Evolutionary conservation across 2,888 invertebrate species (phyloP), one percentile per base, ranked within the genome.

Genomic region (Spatulosminthurus flaviceps): DNA sequence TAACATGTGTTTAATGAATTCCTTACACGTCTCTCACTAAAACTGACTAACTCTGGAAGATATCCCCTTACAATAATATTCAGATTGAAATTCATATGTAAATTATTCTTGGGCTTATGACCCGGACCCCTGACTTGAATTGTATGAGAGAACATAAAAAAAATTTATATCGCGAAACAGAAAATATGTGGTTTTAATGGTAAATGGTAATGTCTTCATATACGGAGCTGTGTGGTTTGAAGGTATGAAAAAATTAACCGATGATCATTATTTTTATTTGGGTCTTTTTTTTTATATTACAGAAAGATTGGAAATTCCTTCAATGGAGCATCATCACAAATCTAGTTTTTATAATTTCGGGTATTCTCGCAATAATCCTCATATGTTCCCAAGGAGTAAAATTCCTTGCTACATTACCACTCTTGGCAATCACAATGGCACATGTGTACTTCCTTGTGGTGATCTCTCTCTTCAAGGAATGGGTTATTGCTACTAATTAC

Each of bases 301-400:
- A 79, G 79, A 79, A 79, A 74, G 22, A 24, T 42, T 28, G 41
- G n/a, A 79, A 74, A 34, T 79, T 73, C n/a, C 73, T 79, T 22
- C 73, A 74, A 2, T 79, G 79, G 79, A 13, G 73, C 11, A 28
- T 79, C 16, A 43, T 79, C 21, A 64, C 66, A n/a, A 79, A 79
- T 74, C 72, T 79, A 11, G 34, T 66, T 21, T 79, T 79, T 29
- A 43, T 79, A 11, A n/a, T 28, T 19, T 74, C 74, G 1, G 64
- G 79, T 29, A 34, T 79, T 19, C 60, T 79, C 34, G 73, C 73
- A 41, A 79, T 79, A 13, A 74, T 79, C 51, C 26, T 79, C 29
- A 79, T 79, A 21, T 79, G 79, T 42, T 73, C 67, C 21, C 79
- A 73, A 43, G 79, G 79, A 74, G 73, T 79, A 0, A 79, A 79